Evolutionary conservation across 2,113 vertebrate species (phyloP).

Genomic region (Chiloscyllium plagiosum): DNA sequence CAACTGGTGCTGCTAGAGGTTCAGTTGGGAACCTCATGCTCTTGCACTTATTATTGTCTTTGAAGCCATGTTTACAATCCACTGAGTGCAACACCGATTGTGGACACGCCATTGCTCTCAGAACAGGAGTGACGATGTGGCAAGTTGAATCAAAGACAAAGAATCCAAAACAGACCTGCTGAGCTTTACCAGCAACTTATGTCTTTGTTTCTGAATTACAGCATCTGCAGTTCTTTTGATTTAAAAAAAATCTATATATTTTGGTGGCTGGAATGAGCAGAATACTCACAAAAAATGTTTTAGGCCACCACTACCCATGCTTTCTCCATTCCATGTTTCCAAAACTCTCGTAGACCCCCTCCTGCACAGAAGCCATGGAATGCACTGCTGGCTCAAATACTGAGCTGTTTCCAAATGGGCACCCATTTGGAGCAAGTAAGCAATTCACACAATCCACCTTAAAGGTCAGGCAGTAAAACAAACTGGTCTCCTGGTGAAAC

Average conservation of each 20-base stretch:
- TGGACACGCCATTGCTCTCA: background rate
- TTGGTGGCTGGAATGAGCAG: background rate
- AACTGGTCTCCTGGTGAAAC: background rate
- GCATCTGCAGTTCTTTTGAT: too few species aligned
- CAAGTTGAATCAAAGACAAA: background rate
- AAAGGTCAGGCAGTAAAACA: background rate
- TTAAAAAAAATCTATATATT: background rate
- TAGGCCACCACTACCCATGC: background rate
- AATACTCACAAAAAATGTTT: background rate
- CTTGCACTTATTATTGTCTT: background rate
- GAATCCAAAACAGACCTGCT: too few species aligned
- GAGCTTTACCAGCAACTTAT: too few species aligned
- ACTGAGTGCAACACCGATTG: background rate
- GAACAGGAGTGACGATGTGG: background rate
- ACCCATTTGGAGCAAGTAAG: background rate
- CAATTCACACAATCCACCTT: background rate
- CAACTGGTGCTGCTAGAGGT: background rate
- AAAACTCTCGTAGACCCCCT: background rate
- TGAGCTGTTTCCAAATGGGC: background rate
- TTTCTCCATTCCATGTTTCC: background rate
- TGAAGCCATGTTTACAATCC: background rate
- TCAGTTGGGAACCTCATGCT: background rate
- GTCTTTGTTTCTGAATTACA: too few species aligned
- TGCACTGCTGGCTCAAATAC: too few species aligned
- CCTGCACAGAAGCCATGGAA: background rate